A percentile compares a stretch with the other conserved stretches of the same genome.
Conservation (phyloP, 2,888 invertebrate genomes). For the Vesta saturnalis region DNA sequence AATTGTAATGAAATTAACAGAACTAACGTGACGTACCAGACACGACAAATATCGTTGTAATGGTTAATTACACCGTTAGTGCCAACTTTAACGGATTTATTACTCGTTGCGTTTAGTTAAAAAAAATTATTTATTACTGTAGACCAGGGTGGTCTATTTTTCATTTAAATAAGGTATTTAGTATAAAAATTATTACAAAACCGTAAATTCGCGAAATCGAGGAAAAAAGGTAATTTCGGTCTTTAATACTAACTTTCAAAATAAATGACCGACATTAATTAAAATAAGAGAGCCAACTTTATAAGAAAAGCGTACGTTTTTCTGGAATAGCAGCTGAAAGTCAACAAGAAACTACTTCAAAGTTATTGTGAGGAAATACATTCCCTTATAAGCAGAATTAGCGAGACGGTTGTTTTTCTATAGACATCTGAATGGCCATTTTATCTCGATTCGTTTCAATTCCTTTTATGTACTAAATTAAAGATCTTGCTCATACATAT, state of each 20-base stretch:
- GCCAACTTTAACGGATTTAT: conserved; percentile 29
- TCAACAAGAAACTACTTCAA: conserved; percentile 34
- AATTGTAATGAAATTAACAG: conserved; percentile 26
- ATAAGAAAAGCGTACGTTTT: conserved; percentile 27
- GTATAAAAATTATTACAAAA: not conserved
- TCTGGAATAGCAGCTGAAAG: conserved; percentile 26
- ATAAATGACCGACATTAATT: conserved; percentile 31
- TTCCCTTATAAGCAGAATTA: conserved; percentile 23
- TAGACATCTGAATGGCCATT: conserved; percentile 20
- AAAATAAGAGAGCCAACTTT: conserved; percentile 30
- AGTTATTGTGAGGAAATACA: conserved; percentile 25
- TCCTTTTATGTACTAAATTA: conserved; percentile 15
- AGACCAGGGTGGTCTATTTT: conserved; percentile 19
- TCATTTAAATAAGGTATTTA: not conserved
- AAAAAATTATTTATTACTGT: conserved; percentile 22
- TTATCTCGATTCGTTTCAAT: conserved; percentile 10
- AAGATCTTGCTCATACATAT: not conserved
- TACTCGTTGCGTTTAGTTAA: conserved; percentile 12
- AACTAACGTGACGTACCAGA: conserved; percentile 23
- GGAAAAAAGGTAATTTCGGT: conserved; percentile 23
- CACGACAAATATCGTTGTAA: conserved; percentile 32
- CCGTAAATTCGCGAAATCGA: not conserved
- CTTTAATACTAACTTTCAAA: conserved; percentile 24
- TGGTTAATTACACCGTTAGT: conserved; percentile 32
- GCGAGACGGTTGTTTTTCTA: conserved; percentile 9